These are phyloP conservation scores for Drosophila sucinea DNA, from an alignment of 1,140 invertebrate species.

Conservation along the genomic window DNA sequence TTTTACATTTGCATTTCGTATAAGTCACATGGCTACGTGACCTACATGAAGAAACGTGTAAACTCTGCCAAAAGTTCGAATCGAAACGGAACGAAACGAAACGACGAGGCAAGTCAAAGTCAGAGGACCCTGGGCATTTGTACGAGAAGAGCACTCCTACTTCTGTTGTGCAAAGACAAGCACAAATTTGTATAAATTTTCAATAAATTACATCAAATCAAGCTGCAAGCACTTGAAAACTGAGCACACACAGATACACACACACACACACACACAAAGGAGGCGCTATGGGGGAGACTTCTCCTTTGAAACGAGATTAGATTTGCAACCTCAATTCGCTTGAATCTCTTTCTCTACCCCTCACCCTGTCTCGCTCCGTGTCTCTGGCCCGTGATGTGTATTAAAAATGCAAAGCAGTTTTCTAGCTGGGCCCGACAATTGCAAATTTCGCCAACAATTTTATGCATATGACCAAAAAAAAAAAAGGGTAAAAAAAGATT, in stretches of 20 bases:
- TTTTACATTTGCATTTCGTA: constrained; percentile 73
- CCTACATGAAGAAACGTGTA: constrained; percentile 49
- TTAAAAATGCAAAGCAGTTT: constrained; percentile 53
- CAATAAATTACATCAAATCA: constrained; percentile 74
- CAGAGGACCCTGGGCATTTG: constrained; percentile 3
- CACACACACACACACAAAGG: background rate
- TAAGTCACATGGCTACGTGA: constrained; percentile 69
- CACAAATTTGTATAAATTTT: constrained; percentile 70
- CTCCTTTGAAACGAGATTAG: constrained; percentile 13
- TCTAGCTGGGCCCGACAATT: constrained; percentile 41
- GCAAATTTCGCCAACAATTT: constrained; percentile 38
- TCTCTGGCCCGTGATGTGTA: constrained; percentile 31
- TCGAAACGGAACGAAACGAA: constrained; percentile 28
- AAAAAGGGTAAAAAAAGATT: constrained; percentile 11
- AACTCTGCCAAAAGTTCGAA: constrained; percentile 29
- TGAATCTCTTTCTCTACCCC: constrained; percentile 2
- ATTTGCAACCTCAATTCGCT: constrained; percentile 23
- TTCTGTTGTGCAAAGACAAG: constrained; percentile 54
- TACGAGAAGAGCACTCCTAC: constrained; percentile 9
- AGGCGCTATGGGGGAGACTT: background rate
- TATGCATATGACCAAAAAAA: constrained; percentile 48
- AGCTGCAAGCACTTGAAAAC: constrained; percentile 62
- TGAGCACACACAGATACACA: constrained; percentile 8
- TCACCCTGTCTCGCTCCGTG: background rate
- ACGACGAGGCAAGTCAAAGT: background rate